phyloP scores from a whole-genome alignment of 2,888 invertebrate genomes.

The Heliothis peltigera region DNA sequence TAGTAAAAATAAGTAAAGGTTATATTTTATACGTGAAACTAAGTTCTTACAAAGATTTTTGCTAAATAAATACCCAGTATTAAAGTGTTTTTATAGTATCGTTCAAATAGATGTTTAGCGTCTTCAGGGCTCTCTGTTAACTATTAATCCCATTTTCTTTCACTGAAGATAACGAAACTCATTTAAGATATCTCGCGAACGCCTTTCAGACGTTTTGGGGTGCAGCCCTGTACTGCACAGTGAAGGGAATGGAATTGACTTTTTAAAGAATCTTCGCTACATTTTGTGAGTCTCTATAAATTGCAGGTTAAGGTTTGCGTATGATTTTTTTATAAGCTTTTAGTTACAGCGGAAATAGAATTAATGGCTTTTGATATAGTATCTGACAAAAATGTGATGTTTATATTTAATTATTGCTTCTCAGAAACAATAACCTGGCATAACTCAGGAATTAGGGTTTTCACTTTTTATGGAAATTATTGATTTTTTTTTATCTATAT shows the following conservation, averaged over 20 bases:
- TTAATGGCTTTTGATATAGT: constrained; percentile 33
- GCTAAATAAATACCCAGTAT: not conserved
- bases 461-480: not conserved
- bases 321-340: constrained; percentile 23
- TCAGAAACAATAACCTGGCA: constrained; percentile 5
- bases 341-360: constrained; percentile 46
- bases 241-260: constrained; percentile 62
- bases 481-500: constrained; percentile 59
- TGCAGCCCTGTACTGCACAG: constrained; percentile 76
- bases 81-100: constrained; percentile 26
- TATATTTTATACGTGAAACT: not conserved
- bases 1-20: not conserved
- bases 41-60: not conserved
- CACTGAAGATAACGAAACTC: constrained; percentile 88
- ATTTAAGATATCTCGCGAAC: constrained; percentile 88
- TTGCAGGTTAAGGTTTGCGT: not conserved
- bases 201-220: constrained; percentile 87
- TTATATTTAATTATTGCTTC: constrained; percentile 1
- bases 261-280: constrained; percentile 5
- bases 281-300: constrained; percentile 6
- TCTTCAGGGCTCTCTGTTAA: constrained; percentile 82
- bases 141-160: constrained; percentile 89
- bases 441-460: constrained; percentile 4
- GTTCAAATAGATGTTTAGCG: constrained; percentile 75
- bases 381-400: not conserved